Base-by-base conservation (phyloP, 2,888 invertebrate genomes). In the Crematogaster levior region DNA sequence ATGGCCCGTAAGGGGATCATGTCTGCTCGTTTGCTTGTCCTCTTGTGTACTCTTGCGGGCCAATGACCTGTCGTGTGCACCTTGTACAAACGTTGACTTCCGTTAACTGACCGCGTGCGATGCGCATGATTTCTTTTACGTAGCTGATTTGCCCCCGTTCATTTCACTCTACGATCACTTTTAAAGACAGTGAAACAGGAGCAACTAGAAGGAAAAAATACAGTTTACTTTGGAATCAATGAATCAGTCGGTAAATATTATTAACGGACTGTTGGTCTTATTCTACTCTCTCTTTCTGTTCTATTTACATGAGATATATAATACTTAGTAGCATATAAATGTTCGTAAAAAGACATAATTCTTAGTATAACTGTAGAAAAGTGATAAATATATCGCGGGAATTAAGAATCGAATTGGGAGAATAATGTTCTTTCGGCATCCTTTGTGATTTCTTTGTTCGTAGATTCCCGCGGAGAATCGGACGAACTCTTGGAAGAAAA, bases 21-120 rank as follows among this genome's bases (percentile, higher is more conserved):
- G 88, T 88, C 90, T 86, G 81, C 90, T 85, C 85, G 90, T 88
- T 89, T 85, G 86, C 85, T 86, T 85, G 85, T 83, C 85, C 84
- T 87, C 84, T 86, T 84, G 89, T 87, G 85, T 87, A 84, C 86
- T 86, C 86, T 85, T 85, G 82, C 89, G 84, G 92, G 90, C 85
- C 92, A 92, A 91, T 86, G 92, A 91, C 91, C 92, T 85, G 85
- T 82, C 82, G 75, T 81, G 46, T 65, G 74, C 79, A 81, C 82
- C 81, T 84, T 84, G 68, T 48, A 85, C 83, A 63, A 86, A 81
- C 66, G 48, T 65, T 58, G 21, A 58, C 81, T 84, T 86, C 82
- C 85, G 77, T 60, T 53, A 73, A 48, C 37, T 48, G 66, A 56
- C 58, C 43, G 48, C 68, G 56, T 51, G 15, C 58, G 70, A 79